Base-by-base conservation (phyloP, 2,888 invertebrate genomes). In the Deilephila porcellus region DNA sequence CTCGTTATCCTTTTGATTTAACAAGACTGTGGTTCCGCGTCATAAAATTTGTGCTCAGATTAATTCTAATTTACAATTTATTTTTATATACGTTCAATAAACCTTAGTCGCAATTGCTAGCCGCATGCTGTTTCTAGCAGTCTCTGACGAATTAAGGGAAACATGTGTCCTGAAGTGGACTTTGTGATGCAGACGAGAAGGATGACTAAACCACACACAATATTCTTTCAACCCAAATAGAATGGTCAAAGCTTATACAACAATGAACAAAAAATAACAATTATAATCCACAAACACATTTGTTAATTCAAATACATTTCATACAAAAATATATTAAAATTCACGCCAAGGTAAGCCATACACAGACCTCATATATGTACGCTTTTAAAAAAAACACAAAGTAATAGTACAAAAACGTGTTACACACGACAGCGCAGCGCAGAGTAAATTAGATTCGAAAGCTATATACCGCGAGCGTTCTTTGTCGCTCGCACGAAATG, bases 391-490 rank as follows among this genome's bases (percentile, higher is more conserved):
- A 25, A 67, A 52, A 25, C 67, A 67, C 67, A 67, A 64, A 14
- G 25, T 45, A 37, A 64, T 64, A 52, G 67, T 37, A 56, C 34
- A 53, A 56, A 70, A 62, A 62, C 62, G 29, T 62, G 29, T 72
- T 70, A 73, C 60, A 73, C 53, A 73, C 62, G 71, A 70, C 77
- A 74, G 75, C 56, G 64, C 76, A 80, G 76, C 80, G 81, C 82
- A 67, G 67, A 67, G 67, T 86, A 88, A 90, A 91, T 91, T 90
- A 85, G 87, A 90, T 91, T 87, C 80, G 78, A 87, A 88, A 85
- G 86, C 86, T 87, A 90, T 90, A 87, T 83, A 34, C 25, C 60
- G 60, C 60, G 60, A 52, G 70, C 70, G 37, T 37, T 60, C 71
- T 60, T 53, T 71, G 34, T 62, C 56, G 71, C 70, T 62, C 52